phyloP scores from a whole-genome alignment of 2,113 vertebrate species.

The Anas platyrhynchos region DNA sequence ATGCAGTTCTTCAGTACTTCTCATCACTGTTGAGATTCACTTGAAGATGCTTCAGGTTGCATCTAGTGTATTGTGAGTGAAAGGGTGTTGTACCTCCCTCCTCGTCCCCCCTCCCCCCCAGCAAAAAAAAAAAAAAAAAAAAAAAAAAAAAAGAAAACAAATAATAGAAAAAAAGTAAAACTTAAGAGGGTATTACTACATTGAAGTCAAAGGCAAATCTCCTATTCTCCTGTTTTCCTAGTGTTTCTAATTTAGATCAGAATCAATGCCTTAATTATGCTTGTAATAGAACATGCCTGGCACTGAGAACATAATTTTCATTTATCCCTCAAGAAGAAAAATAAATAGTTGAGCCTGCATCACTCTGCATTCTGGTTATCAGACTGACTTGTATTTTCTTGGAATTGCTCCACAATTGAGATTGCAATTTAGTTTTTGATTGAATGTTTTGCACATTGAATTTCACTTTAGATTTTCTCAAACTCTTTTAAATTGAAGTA shows the following conservation, averaged over 20 bases:
- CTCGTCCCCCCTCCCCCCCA: not conserved
- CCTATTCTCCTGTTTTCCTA: not conserved
- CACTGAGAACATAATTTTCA: slow-evolving; percentile 31
- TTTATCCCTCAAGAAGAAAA: slow-evolving; percentile 26
- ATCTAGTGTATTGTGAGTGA: not conserved
- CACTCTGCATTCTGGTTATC: slow-evolving; percentile 24
- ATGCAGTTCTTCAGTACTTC: not conserved
- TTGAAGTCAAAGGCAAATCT: slow-evolving; percentile 1
- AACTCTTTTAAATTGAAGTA: not conserved
- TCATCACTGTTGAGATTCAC: not conserved
- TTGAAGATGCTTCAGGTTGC: not conserved
- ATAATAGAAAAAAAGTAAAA: not conserved
- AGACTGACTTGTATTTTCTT: slow-evolving; percentile 44
- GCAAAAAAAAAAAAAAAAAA: too few relatives aligned
- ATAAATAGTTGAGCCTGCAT: slow-evolving; percentile 26
- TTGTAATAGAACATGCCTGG: not conserved
- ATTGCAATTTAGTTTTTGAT: slow-evolving; percentile 51
- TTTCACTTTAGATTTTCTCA: slow-evolving; percentile 62
- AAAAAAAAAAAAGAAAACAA: not conserved
- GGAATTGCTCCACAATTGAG: slow-evolving; percentile 45
- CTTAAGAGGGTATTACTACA: not conserved
- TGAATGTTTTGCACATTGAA: slow-evolving; percentile 55
- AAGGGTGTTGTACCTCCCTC: not conserved
- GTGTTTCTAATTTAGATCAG: slow-evolving; percentile 3
- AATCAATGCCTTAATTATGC: slow-evolving; percentile 32